Conservation (phyloP, 2,797 vertebrate genomes). For the Acropternis orthonyx region DNA sequence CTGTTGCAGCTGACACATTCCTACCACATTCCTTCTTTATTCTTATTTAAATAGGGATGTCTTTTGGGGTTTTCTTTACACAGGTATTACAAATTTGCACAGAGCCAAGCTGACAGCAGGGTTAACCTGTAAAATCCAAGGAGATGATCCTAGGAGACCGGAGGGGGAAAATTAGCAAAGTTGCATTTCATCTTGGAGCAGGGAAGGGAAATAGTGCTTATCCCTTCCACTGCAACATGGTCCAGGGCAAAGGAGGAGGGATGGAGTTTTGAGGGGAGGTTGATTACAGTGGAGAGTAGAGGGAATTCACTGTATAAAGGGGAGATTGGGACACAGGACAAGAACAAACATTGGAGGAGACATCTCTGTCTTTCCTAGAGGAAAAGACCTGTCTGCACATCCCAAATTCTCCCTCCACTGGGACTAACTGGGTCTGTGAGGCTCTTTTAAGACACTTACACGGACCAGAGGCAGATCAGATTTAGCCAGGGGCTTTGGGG, state of each 20-base stretch:
- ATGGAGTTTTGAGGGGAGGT: not conserved
- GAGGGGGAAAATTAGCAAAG: not conserved
- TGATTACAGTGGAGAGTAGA: not conserved
- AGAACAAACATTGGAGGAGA: not conserved
- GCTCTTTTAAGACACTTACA: not conserved
- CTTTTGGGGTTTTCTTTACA: not conserved
- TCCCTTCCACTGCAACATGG: not conserved
- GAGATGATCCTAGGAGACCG: not conserved
- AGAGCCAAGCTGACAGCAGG: not conserved
- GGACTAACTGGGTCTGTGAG: not conserved
- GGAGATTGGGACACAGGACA: not conserved
- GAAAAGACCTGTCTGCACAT: not conserved
- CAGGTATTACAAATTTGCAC: not conserved
- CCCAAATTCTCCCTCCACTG: not conserved
- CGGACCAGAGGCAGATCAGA: not conserved
- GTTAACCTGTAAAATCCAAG: not conserved
- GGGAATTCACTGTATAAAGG: not conserved
- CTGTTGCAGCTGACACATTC: not conserved
- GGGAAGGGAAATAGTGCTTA: not conserved
- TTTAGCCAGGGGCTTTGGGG: not conserved
- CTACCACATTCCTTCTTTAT: not conserved
- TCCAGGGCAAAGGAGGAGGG: not conserved
- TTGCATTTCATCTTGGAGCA: not conserved
- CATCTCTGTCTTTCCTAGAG: not conserved
- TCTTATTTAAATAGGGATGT: accelerated